A percentile compares a stretch with the other conserved stretches of the same genome.
phyloP scores from a whole-genome alignment of 1,140 invertebrate species.

The Augochlora pura region DNA sequence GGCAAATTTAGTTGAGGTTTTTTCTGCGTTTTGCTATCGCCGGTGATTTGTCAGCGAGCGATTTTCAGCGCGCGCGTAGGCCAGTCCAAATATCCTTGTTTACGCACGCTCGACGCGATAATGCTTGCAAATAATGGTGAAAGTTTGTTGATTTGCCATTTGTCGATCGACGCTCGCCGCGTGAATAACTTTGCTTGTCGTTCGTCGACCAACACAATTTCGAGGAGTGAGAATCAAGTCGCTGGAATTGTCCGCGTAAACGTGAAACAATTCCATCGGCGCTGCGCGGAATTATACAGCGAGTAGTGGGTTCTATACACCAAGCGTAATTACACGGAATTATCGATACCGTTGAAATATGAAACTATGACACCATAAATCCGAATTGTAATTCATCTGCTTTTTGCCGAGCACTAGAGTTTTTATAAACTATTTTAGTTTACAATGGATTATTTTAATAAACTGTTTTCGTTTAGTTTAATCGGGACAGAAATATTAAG shows the following conservation, averaged over 20 bases:
- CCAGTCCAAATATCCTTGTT: conserved; percentile 44
- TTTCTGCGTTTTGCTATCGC: conserved; percentile 27
- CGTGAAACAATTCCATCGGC: background rate
- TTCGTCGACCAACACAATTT: background rate
- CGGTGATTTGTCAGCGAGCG: conserved; percentile 42
- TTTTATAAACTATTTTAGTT: no score
- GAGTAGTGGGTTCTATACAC: background rate
- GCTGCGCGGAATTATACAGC: background rate
- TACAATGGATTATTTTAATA: no score
- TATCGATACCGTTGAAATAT: background rate
- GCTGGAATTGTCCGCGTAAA: background rate
- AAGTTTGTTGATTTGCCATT: conserved; percentile 49
- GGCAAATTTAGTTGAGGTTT: conserved; percentile 46
- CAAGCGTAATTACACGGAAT: background rate
- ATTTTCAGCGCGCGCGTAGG: conserved; percentile 21
- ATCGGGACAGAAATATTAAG: no score
- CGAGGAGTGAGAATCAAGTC: background rate
- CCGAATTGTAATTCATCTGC: background rate
- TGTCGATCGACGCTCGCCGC: conserved; percentile 30
- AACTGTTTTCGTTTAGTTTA: no score
- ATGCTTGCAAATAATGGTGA: conserved; percentile 50
- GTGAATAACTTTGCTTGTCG: conserved; percentile 20
- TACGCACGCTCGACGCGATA: conserved; percentile 43
- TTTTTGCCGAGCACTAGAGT: no score
- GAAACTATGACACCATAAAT: background rate